These are phyloP conservation scores for Spongilla lacustris DNA, from an alignment of 37 sponge, comb jelly and placozoan genomes.

Conservation along the genomic window DNA sequence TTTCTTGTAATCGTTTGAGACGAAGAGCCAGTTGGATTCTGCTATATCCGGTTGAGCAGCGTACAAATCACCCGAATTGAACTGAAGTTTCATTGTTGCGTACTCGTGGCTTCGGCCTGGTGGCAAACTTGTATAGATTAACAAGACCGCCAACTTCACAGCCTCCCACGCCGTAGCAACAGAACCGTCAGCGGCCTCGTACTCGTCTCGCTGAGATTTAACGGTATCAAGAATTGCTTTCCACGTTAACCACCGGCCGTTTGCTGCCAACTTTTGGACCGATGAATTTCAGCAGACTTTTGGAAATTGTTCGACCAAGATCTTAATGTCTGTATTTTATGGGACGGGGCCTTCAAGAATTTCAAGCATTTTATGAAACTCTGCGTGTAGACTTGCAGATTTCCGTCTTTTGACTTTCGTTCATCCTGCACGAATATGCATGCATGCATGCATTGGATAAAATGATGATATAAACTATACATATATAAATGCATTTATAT, in stretches of 20 bases:
- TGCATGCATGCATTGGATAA: background rate
- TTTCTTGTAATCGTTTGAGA: background rate
- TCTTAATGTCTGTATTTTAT: background rate
- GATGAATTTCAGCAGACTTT: background rate
- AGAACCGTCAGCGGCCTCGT: background rate
- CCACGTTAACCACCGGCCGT: background rate
- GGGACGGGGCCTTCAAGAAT: background rate
- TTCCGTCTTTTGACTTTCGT: background rate
- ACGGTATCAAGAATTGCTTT: background rate
- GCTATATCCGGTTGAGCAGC: background rate
- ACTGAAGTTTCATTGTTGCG: background rate
- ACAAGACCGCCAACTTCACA: background rate
- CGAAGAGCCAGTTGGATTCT: background rate
- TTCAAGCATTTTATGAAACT: background rate
- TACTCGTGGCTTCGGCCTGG: background rate
- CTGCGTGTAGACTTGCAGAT: background rate
- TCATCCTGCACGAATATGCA: background rate
- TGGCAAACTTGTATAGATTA: background rate
- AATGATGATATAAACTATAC: background rate
- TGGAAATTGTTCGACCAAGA: background rate
- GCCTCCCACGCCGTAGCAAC: background rate
- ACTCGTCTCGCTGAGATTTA: background rate
- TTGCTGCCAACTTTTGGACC: background rate
- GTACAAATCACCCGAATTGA: background rate
- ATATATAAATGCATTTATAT: background rate